Evolutionary conservation across 2,888 invertebrate genomes (phyloP).

Genomic region (Ornithoptera alexandrae): DNA sequence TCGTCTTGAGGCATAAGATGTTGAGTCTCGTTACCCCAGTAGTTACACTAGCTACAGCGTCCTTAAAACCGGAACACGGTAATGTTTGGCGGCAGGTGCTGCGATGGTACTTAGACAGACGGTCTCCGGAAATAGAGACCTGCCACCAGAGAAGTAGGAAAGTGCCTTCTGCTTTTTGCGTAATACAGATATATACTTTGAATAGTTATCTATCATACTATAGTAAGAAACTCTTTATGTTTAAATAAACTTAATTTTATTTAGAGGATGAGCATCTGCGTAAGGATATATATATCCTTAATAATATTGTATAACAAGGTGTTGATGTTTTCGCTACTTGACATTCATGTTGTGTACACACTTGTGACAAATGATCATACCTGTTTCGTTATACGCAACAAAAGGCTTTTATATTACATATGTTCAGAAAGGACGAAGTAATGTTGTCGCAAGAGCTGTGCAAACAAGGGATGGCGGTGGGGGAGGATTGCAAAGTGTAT

Average conservation of each 20-base stretch:
- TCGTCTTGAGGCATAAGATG: too few relatives aligned
- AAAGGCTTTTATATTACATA: conserved; percentile 7
- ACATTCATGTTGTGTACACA: background rate
- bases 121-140: too few relatives aligned
- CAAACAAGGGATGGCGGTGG: conserved; percentile 10
- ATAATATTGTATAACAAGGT: background rate
- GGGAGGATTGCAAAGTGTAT: conserved; percentile 8
- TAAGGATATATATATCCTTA: background rate
- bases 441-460: conserved; percentile 14
- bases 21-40: too few relatives aligned
- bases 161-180: too few relatives aligned
- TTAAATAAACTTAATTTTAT: background rate
- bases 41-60: too few relatives aligned
- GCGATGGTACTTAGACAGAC: too few relatives aligned
- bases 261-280: background rate
- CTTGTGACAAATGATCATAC: conserved; percentile 10
- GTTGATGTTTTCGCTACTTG: background rate
- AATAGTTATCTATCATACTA: too few relatives aligned
- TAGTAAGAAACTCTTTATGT: background rate
- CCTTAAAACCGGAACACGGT: too few relatives aligned
- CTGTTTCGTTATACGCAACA: conserved; percentile 13
- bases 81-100: too few relatives aligned
- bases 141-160: too few relatives aligned
- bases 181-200: too few relatives aligned
- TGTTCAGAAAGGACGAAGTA: conserved; percentile 9